These are phyloP conservation scores for Cercopithecus petaurista DNA, from an alignment of 2,797 vertebrate species.

Conservation along the genomic window DNA sequence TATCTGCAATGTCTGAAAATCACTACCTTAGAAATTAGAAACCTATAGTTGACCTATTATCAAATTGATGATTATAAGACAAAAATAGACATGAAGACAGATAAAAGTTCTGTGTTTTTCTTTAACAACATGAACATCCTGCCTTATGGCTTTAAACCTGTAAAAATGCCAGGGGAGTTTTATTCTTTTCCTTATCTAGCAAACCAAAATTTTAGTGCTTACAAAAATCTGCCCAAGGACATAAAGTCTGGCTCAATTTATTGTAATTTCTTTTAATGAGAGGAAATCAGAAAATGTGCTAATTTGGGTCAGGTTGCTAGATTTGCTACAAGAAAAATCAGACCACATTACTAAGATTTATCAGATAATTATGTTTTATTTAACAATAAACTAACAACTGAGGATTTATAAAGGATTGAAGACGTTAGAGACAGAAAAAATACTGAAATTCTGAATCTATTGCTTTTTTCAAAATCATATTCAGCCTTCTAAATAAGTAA, in stretches of 20 bases:
- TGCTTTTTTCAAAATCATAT: conserved; percentile 44
- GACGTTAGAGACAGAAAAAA: neutral
- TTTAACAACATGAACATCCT: conserved; percentile 46
- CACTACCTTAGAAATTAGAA: neutral
- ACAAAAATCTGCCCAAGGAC: conserved; percentile 51
- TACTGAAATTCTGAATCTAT: conserved; percentile 29
- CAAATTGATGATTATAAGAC: neutral
- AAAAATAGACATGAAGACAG: neutral
- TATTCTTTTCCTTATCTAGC: conserved; percentile 61
- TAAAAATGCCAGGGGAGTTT: conserved; percentile 48
- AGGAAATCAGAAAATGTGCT: conserved; percentile 73
- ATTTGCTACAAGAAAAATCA: conserved; percentile 74
- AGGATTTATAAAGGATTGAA: conserved; percentile 70
- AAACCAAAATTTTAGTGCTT: conserved; percentile 49
- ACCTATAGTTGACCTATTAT: neutral
- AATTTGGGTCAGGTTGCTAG: conserved; percentile 73
- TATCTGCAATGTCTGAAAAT: neutral
- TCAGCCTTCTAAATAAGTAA: conserved; percentile 47
- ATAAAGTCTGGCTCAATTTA: conserved; percentile 50
- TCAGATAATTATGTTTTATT: conserved; percentile 76
- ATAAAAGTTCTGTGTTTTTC: conserved; percentile 33
- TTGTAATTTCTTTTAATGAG: conserved; percentile 55
- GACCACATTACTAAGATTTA: conserved; percentile 68
- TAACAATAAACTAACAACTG: conserved; percentile 71
- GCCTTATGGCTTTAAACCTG: conserved; percentile 49